Evolutionary conservation across 1,140 invertebrate genomes (phyloP).

Genomic region (Drosophila parvula): DNA sequence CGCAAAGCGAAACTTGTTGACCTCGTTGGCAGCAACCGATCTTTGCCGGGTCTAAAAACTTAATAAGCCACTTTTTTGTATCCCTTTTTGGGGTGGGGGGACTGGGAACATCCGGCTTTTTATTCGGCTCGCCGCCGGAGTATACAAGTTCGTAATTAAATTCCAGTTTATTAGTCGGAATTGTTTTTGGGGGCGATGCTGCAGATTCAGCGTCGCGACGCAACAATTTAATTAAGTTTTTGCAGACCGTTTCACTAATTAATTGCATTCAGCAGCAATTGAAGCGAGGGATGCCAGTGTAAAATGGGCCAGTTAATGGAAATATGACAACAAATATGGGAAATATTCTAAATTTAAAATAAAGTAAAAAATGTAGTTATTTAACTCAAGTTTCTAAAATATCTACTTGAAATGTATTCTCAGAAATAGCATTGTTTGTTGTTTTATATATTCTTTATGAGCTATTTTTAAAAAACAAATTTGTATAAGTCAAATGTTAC

Average conservation of each 20-base stretch:
- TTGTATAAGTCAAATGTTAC: no score
- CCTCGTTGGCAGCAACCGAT: conserved; percentile 46
- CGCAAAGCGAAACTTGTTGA: conserved; percentile 65
- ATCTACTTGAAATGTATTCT: no score
- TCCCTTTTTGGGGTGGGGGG: neutral
- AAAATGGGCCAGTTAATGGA: neutral
- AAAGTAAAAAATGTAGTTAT: neutral
- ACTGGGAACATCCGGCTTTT: conserved; percentile 7
- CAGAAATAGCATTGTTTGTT: no score
- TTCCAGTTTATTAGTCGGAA: conserved; percentile 76
- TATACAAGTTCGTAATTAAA: conserved; percentile 75
- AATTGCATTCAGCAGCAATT: conserved; percentile 58
- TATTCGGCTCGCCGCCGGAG: neutral
- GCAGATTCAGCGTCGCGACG: conserved; percentile 30
- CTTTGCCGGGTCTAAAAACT: conserved; percentile 43
- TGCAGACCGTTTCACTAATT: conserved; percentile 48
- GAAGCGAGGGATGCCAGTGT: conserved; percentile 17
- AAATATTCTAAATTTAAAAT: no score
- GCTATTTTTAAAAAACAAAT: no score
- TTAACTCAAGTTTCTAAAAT: no score
- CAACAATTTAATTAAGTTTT: conserved; percentile 63
- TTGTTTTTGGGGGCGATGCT: conserved; percentile 45
- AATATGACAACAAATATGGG: no score
- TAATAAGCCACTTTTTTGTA: conserved; percentile 48
- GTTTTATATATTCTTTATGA: no score